Evolutionary conservation across 2,888 invertebrate species (phyloP), one percentile per base, ranked within the genome.

Genomic region (Diogma glabrata): DNA sequence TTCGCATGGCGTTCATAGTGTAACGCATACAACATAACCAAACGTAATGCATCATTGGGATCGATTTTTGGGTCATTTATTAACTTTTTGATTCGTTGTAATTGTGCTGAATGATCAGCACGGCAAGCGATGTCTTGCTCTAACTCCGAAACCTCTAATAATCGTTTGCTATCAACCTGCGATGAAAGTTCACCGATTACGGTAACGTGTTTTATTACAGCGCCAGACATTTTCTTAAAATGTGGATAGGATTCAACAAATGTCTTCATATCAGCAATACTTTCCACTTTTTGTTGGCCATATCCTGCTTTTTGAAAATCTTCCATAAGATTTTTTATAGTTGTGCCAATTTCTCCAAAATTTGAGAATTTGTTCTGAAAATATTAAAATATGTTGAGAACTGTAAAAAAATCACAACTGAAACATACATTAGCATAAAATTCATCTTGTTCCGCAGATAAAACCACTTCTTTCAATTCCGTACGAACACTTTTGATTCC

Each of bases 241-340:
- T 96, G 85, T 0, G 99, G 99, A 73, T 99, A 99, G 12, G 88
- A 86, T 68, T 99, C 97, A 0, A 99, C 91, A 68, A 97, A 97
- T 62, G 81, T 86, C 74, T 99, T 99, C 97, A 99, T 97, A 67
- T 99, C 99, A 0, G 88, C 80, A 61, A 99, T 97, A 60, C 93
- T 94, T 73, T 99, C 97, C 3, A 99, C 88, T 74, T 95, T 94
- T 66, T 94, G 87, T 61, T 96, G 93, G 61, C 88, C 90, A 67
- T 96, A 89, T 3, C 94, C 91, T 69, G 94, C 93, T 60, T 80
- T 83, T 70, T 96, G 95, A 71, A 96, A 99, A 63, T 96, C 93
- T 54, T 97, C 96, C 89, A 99, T 97, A 51, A 99, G 72, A 19
- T 85, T 81, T 70, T 97, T 96, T 59, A 99, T 96, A 43, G 91